A percentile compares a stretch with the other conserved stretches of the same genome.
phyloP scores from a whole-genome alignment of 2,113 vertebrate genomes.

The Dipodomys spectabilis region DNA sequence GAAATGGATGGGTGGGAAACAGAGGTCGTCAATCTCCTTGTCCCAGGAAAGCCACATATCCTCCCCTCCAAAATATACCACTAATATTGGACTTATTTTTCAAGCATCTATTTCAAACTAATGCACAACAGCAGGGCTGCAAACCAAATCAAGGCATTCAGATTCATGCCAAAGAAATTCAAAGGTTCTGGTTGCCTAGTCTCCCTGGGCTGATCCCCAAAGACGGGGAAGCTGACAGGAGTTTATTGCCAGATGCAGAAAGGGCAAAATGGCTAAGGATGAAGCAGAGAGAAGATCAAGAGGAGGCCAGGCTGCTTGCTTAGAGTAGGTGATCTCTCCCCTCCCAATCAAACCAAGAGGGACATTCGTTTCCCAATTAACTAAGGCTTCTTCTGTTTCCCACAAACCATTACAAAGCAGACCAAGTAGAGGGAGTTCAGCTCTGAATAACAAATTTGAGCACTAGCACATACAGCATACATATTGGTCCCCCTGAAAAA shows the following conservation, averaged over 20 bases:
- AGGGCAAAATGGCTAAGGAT: slow-evolving; percentile 4
- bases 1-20: slow-evolving; percentile 38
- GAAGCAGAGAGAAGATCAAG: background rate
- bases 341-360: background rate
- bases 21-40: slow-evolving; percentile 58
- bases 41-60: background rate
- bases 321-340: background rate
- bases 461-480: background rate
- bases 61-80: background rate
- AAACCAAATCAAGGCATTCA: slow-evolving; percentile 55
- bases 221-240: slow-evolving; percentile 28
- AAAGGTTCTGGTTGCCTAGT: slow-evolving; percentile 47
- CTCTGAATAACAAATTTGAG: slow-evolving; percentile 26
- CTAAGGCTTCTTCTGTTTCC: background rate
- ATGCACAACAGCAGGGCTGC: slow-evolving; percentile 3
- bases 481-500: background rate
- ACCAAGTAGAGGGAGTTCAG: background rate
- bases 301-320: background rate
- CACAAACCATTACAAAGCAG: background rate
- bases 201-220: slow-evolving; percentile 8
- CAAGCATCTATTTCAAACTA: slow-evolving; percentile 59
- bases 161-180: slow-evolving; percentile 41
- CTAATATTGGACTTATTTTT: slow-evolving; percentile 2
- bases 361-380: background rate
- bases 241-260: background rate